Conservation (phyloP, 30 jellyfish, hydroid and myxozoan species). For the Turritopsis rubra region DNA sequence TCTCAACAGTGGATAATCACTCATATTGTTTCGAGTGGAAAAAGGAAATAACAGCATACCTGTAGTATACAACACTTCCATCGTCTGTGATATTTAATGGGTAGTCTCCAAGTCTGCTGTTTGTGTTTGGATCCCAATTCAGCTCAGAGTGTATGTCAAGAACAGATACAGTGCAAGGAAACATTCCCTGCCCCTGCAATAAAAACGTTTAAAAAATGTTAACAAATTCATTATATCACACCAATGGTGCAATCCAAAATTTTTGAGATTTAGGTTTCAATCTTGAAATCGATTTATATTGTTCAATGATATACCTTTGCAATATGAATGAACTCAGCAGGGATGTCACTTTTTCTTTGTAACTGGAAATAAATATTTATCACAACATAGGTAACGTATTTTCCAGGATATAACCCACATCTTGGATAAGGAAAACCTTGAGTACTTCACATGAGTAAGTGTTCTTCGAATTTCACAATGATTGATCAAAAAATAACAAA, state of each 20-base stretch:
- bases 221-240: too few relatives aligned
- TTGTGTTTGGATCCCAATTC: constrained; percentile 78
- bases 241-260: too few relatives aligned
- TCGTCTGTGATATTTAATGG: constrained; percentile 77
- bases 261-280: too few relatives aligned
- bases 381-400: background rate
- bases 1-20: background rate
- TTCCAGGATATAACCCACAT: too few relatives aligned
- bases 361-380: constrained; percentile 44
- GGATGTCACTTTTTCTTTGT: constrained; percentile 43
- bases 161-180: constrained; percentile 67
- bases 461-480: too few relatives aligned
- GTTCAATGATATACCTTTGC: constrained; percentile 52
- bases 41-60: constrained; percentile 31
- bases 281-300: background rate
- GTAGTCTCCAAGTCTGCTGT: constrained; percentile 39
- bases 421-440: too few relatives aligned
- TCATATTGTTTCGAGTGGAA: background rate
- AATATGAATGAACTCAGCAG: constrained; percentile 46
- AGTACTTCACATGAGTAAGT: too few relatives aligned
- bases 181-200: constrained; percentile 73
- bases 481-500: too few relatives aligned
- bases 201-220: background rate
- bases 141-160: constrained; percentile 60
- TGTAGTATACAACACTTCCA: constrained; percentile 75